These are phyloP conservation scores for Canis aureus DNA, from an alignment of 2,113 vertebrate species.

Conservation along the genomic window DNA sequence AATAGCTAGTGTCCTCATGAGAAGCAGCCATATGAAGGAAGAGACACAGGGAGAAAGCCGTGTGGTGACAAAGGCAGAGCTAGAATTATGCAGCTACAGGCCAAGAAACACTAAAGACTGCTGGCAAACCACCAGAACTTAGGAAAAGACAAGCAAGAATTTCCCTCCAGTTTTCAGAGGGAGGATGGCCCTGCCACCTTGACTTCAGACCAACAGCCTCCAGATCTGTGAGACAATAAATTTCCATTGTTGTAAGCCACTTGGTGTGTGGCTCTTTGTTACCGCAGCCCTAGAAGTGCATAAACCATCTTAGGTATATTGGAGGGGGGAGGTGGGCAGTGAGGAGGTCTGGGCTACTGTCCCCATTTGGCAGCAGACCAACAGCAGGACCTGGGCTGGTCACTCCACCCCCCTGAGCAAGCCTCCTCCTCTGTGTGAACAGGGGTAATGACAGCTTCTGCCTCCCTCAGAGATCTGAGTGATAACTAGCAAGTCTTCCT, in stretches of 20 bases:
- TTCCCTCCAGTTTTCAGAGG: background rate
- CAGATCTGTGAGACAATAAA: background rate
- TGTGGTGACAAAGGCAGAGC: background rate
- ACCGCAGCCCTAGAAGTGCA: background rate
- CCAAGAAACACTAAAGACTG: background rate
- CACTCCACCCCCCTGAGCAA: background rate
- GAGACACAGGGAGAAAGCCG: background rate
- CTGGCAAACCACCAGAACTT: background rate
- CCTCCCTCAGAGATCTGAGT: background rate
- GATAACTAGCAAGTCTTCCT: slow-evolving; percentile 38
- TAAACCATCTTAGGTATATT: background rate
- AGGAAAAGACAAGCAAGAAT: background rate
- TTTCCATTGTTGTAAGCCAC: background rate
- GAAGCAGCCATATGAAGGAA: background rate
- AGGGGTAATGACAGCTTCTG: background rate
- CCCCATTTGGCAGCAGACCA: background rate
- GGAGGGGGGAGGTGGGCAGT: too few relatives aligned
- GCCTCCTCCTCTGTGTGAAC: background rate
- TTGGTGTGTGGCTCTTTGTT: background rate
- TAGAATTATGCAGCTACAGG: background rate
- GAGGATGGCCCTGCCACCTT: background rate
- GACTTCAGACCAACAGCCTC: background rate
- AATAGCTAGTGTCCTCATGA: background rate
- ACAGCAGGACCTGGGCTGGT: background rate
- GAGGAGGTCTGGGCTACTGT: background rate